phyloP scores from a whole-genome alignment of 92 coral and sea anemone genomes.

The Zoanthus sansibaricus region DNA sequence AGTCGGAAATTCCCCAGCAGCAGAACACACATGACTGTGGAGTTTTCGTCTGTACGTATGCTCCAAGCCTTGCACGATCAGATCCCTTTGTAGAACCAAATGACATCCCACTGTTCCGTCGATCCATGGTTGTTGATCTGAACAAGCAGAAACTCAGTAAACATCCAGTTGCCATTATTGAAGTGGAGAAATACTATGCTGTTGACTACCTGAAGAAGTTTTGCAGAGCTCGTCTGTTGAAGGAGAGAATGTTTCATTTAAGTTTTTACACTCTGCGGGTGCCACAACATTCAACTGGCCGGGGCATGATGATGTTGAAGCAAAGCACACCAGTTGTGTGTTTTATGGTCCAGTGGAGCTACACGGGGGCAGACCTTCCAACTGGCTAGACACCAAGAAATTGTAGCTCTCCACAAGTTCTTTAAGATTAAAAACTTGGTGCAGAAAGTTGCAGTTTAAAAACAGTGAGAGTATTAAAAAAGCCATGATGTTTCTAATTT shows the following conservation, averaged over 20 bases:
- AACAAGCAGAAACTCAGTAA: slow-evolving; percentile 42
- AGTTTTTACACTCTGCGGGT: slow-evolving; percentile 13
- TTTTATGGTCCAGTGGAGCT: slow-evolving; percentile 25
- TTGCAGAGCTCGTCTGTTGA: slow-evolving; percentile 46
- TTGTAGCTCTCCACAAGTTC: slow-evolving; percentile 10
- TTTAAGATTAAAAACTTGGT: not conserved
- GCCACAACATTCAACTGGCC: slow-evolving; percentile 14
- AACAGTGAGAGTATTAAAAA: slow-evolving; percentile 5
- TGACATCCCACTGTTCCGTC: slow-evolving; percentile 24
- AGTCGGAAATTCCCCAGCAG: slow-evolving; percentile 14
- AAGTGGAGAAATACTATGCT: slow-evolving; percentile 51
- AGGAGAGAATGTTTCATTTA: slow-evolving; percentile 11
- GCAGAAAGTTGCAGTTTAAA: not conserved
- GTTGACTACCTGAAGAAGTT: slow-evolving; percentile 48
- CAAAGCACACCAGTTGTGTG: slow-evolving; percentile 23
- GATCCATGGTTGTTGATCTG: slow-evolving; percentile 38
- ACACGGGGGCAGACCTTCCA: slow-evolving; percentile 10
- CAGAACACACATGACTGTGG: slow-evolving; percentile 35
- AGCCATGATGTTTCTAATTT: slow-evolving; percentile 11
- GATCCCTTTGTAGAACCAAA: slow-evolving; percentile 29
- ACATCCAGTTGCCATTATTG: slow-evolving; percentile 34
- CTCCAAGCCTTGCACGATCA: slow-evolving; percentile 15
- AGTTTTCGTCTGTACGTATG: slow-evolving; percentile 4
- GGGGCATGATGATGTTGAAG: slow-evolving; percentile 7
- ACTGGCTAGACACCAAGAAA: slow-evolving; percentile 12